Evolutionary conservation across 2,888 invertebrate genomes (phyloP).

Genomic region (Cylloceria caligata): DNA sequence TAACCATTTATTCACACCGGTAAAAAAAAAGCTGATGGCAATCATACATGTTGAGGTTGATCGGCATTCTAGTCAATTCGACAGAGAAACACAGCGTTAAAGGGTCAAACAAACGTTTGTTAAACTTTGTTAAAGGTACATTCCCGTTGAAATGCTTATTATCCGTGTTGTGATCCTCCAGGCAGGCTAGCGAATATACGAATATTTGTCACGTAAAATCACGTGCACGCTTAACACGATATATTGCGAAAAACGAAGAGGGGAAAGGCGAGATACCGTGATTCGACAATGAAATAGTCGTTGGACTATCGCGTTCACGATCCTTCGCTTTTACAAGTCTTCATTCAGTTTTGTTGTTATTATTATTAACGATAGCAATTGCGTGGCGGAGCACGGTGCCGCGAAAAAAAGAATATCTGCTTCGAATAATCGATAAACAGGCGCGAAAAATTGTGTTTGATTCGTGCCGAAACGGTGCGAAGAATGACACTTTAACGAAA

Average conservation of each 20-base stretch:
- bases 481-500: conserved; percentile 3
- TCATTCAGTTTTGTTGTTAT: conserved; percentile 60
- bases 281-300: conserved; percentile 22
- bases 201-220: conserved; percentile 28
- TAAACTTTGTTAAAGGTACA: conserved; percentile 53
- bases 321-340: conserved; percentile 62
- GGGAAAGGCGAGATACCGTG: conserved; percentile 3
- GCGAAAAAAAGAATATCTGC: conserved; percentile 48
- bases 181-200: conserved; percentile 51
- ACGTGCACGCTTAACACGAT: conserved; percentile 13
- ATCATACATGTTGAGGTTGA: conserved; percentile 62
- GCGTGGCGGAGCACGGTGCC: conserved; percentile 22
- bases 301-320: conserved; percentile 58
- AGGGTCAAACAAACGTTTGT: conserved; percentile 42
- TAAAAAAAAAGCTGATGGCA: conserved; percentile 63
- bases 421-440: conserved; percentile 56
- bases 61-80: conserved; percentile 68
- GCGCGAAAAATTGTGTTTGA: conserved; percentile 42
- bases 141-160: conserved; percentile 57
- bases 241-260: not conserved
- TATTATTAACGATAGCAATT: conserved; percentile 38
- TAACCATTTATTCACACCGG: conserved; percentile 38
- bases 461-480: conserved; percentile 38
- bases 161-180: conserved; percentile 44
- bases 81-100: conserved; percentile 52